Conservation (phyloP, 37 sponge, comb jelly and placozoan genomes). For the Agelas oroides region DNA sequence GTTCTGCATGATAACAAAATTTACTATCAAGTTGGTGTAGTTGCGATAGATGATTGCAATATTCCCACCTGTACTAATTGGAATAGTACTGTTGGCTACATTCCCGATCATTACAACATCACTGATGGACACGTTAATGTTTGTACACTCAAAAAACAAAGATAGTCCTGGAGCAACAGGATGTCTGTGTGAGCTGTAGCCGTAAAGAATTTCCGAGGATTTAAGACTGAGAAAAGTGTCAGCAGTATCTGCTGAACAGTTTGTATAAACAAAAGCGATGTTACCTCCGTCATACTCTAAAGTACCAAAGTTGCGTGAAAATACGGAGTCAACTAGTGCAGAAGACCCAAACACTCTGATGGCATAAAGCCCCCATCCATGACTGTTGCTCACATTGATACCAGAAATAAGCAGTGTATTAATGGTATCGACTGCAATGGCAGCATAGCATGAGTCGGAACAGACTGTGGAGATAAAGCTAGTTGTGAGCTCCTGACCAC, state of each 20-base stretch:
- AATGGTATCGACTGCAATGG: not conserved
- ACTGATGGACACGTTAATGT: not conserved
- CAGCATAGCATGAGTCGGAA: not conserved
- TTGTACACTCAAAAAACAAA: not conserved
- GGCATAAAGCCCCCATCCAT: not conserved
- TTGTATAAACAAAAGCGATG: not conserved
- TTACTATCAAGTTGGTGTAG: not conserved
- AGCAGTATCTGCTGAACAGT: not conserved
- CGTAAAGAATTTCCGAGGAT: not conserved
- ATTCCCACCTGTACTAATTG: not conserved
- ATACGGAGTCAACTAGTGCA: not conserved
- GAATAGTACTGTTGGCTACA: not conserved
- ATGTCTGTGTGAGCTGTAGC: not conserved
- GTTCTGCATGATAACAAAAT: not conserved
- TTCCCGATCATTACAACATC: not conserved
- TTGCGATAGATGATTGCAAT: not conserved
- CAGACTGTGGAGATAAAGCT: no score
- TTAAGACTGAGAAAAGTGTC: not conserved
- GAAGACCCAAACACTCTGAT: not conserved
- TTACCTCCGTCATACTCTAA: not conserved
- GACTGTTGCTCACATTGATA: not conserved
- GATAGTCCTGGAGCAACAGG: not conserved
- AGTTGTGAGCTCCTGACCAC: no score
- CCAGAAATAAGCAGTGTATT: not conserved
- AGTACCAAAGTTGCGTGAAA: not conserved